Conservation (phyloP, 1,140 invertebrate species). For the Arion vulgaris region DNA sequence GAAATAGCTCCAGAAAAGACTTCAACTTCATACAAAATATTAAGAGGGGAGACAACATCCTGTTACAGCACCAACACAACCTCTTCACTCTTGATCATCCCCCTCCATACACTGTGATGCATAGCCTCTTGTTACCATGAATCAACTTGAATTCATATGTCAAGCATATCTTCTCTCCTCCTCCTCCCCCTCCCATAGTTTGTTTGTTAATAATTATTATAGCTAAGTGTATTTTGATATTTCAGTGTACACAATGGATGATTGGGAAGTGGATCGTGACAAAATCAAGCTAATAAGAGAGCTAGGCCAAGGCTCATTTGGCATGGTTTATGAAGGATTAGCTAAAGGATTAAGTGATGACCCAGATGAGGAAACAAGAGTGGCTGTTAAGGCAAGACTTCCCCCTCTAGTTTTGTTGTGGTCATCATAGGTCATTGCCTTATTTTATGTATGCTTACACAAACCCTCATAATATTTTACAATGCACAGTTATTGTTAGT, state of each 20-base stretch:
- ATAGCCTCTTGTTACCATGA: too few relatives aligned
- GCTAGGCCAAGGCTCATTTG: conserved; percentile 95
- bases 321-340: conserved; percentile 89
- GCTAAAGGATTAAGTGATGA: conserved; percentile 32
- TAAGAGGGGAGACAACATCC: too few relatives aligned
- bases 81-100: background rate
- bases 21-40: too few relatives aligned
- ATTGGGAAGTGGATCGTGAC: conserved; percentile 94
- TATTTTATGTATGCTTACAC: background rate
- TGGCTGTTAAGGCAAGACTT: conserved; percentile 85
- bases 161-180: too few relatives aligned
- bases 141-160: too few relatives aligned
- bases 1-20: too few relatives aligned
- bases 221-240: too few relatives aligned
- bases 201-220: too few relatives aligned
- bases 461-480: background rate
- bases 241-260: conserved; percentile 80
- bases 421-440: background rate
- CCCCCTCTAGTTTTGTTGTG: background rate
- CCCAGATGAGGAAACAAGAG: conserved; percentile 66
- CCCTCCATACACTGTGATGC: background rate
- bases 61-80: too few relatives aligned
- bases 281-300: conserved; percentile 85
- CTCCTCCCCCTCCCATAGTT: too few relatives aligned
- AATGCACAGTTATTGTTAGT: too few relatives aligned